phyloP scores from a whole-genome alignment of 2,797 vertebrate genomes.

The Brachyalestes nurse region DNA sequence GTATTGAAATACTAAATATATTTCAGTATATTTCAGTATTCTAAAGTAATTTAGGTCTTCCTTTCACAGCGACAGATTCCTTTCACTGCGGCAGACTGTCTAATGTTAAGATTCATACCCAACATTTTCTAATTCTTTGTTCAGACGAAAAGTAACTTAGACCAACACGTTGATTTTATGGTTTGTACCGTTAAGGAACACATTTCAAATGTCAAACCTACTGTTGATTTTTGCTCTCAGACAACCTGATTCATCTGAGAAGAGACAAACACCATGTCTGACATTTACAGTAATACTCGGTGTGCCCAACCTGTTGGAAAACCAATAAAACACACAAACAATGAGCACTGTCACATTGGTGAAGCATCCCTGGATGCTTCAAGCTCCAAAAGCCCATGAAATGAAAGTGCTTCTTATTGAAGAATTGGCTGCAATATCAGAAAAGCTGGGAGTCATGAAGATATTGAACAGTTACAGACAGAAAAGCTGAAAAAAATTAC shows the following conservation, averaged over 20 bases:
- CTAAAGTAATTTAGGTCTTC: no score
- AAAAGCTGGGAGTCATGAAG: not conserved
- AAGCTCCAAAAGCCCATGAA: constrained; percentile 9
- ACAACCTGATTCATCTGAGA: not conserved
- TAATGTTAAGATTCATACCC: no score
- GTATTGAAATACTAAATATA: no score
- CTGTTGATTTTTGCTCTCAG: not conserved
- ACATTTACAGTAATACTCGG: not conserved
- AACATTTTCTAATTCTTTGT: no score
- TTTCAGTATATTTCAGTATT: no score
- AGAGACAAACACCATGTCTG: not conserved
- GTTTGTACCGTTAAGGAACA: no score
- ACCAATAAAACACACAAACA: constrained; percentile 7
- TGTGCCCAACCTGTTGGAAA: not conserved
- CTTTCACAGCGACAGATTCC: no score
- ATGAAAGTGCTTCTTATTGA: not conserved
- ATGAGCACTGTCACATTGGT: not conserved
- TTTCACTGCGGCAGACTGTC: no score
- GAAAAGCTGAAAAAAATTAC: not conserved
- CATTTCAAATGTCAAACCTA: no score
- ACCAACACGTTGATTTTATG: no score
- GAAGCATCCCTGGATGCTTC: not conserved
- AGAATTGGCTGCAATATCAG: not conserved
- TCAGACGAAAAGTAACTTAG: no score
- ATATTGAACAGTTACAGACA: not conserved